phyloP scores from a whole-genome alignment of 2,113 vertebrate genomes.

The Hippocampus zosterae region DNA sequence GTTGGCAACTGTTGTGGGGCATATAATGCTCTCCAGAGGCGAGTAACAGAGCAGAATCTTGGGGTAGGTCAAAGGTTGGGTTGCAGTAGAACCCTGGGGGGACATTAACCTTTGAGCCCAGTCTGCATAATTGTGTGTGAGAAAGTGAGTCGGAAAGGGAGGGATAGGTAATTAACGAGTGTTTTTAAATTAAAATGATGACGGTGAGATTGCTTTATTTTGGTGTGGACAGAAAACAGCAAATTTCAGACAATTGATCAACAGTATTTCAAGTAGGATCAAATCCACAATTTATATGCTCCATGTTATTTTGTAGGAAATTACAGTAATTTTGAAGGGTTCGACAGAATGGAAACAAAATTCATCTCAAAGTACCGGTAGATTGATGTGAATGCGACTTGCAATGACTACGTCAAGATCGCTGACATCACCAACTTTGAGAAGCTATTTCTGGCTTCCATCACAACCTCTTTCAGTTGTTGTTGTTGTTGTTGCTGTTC shows the following conservation, averaged over 20 bases:
- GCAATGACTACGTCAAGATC: no score
- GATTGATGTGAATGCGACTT: no score
- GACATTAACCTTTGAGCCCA: conserved; percentile 39
- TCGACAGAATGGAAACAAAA: no score
- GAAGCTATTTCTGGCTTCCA: no score
- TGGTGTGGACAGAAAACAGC: conserved; percentile 18
- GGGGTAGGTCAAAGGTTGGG: conserved; percentile 57
- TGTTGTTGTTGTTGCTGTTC: no score
- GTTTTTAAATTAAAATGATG: neutral
- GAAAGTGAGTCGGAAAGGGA: neutral
- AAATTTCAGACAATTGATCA: conserved; percentile 27
- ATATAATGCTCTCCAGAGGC: conserved; percentile 47
- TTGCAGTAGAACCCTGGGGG: conserved; percentile 16
- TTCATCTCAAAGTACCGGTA: no score
- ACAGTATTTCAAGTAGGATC: neutral
- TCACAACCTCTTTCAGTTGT: no score
- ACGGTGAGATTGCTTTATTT: conserved; percentile 6
- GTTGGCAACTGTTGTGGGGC: conserved; percentile 27
- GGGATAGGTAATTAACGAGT: neutral
- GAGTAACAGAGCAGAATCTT: conserved; percentile 33
- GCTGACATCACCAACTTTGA: no score
- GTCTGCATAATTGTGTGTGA: conserved; percentile 18
- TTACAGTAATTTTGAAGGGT: no score
- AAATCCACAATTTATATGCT: no score
- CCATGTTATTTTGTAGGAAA: no score